Base-by-base conservation (phyloP, 2,797 vertebrate genomes). In the Lacerta viridis region DNA sequence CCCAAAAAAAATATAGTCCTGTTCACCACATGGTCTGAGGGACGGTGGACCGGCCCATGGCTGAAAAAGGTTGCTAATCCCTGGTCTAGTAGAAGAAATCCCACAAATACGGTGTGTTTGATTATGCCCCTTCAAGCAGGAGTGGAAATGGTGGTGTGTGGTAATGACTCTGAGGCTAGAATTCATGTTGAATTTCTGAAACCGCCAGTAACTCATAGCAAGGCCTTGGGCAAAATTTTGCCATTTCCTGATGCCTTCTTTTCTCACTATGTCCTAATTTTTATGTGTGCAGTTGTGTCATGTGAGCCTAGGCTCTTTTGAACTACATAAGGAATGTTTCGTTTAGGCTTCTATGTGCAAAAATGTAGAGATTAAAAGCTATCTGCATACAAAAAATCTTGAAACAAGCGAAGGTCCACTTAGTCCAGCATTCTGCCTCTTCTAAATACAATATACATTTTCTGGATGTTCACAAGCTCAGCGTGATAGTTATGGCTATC, bases 11-110 rank as follows among this genome's bases (percentile, higher is more conserved):
- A 33, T 33, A 33, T 33, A 33, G 33, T 33, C 33, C 33, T 33
- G 33, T 2, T 2, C 33, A 33, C 33, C 33, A 33, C 33, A 33
- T 33, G 33, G 33, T 33, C 33, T 33, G 33, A 33, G 33, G 33
- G 33, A 33, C 33, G 2, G 33, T 33, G 33, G 33, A 33, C 33
- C 33, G 33, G 33, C 33, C 33, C 33, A 33, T 33, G 33, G 33
- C 33, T 33, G 33, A 33, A 33, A 33, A 33, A 33, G 33, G 33
- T 33, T 33, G 33, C 33, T 33, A 33, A 33, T 33, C 33, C 33
- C 33, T 33, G 33, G 29, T 86, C 23, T 86, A 84, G 23, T 80
- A 81, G 75, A 84, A 91, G 17, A 43, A 39, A 3, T 61, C 5
- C 23, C 18, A 8, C 79, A 88, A 91, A 41, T 83, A 41, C 86